phyloP scores from a whole-genome alignment of 2,113 vertebrate genomes.

The Camelus dromedarius region DNA sequence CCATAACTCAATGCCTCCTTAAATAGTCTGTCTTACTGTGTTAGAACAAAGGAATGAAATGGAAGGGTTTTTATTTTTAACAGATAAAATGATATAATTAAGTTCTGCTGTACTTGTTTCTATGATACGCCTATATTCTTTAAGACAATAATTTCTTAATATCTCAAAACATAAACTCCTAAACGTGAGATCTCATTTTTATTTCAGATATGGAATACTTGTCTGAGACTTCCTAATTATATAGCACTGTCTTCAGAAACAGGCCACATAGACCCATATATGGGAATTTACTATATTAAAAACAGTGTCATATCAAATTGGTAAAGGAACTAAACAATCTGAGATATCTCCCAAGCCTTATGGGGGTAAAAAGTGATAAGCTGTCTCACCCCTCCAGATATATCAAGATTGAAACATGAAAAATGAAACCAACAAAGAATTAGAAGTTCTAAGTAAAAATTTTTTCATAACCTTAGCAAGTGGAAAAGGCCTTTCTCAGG shows the following conservation, averaged over 20 bases:
- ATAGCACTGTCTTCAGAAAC: not conserved
- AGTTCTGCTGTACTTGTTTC: conserved; percentile 22
- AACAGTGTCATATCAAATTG: conserved; percentile 2
- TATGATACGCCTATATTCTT: conserved; percentile 22
- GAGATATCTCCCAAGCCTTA: not conserved
- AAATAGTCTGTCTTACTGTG: conserved; percentile 53
- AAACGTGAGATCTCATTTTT: conserved; percentile 32
- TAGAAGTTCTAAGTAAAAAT: not conserved
- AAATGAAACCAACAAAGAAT: conserved; percentile 32
- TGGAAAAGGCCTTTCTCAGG: not conserved
- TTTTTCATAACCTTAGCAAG: not conserved
- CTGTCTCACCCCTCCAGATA: not conserved
- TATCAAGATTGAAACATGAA: not conserved
- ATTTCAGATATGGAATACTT: conserved; percentile 42
- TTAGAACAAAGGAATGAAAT: conserved; percentile 55
- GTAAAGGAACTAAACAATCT: conserved; percentile 40
- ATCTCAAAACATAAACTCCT: conserved; percentile 61
- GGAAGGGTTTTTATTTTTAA: conserved; percentile 65
- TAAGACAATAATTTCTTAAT: conserved; percentile 43
- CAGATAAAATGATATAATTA: conserved; percentile 60
- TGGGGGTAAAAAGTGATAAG: not conserved
- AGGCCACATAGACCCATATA: not conserved
- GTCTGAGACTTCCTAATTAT: conserved; percentile 51
- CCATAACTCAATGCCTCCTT: conserved; percentile 46
- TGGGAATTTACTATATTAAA: not conserved